Base-by-base conservation (phyloP, 2,113 vertebrate genomes). In the Bubo blakistoni region DNA sequence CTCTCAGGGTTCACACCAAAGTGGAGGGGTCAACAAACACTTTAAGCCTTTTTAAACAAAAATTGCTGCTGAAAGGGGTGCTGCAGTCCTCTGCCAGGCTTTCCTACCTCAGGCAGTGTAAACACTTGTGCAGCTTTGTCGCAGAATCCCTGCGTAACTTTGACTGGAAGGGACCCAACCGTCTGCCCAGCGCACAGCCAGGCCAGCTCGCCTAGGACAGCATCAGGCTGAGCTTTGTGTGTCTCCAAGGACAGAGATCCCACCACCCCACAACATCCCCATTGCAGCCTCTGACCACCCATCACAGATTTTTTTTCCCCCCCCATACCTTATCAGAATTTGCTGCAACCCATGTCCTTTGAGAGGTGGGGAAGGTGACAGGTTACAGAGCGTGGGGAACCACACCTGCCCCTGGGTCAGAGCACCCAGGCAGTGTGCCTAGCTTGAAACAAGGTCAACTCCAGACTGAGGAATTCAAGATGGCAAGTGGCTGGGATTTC, bases 381-480 rank as follows among this genome's bases (percentile, higher is more conserved):
- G 38, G 18, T 16, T 34, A 6, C 18, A 69, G 58, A 58, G 69
- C 51, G 32, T 0, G 0, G 51, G 62, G 34, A 61, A 27, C 26
- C 16, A 8, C 27, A 5, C 11, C 61, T 11, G 32, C 10, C 6
- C 30, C 25, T 5, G 9, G 11, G 16, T 24, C 54, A 40, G 30
- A 11, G 36, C 47, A 20, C 44, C 51, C n/a, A 16, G 16, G n/a
- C 59, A 4, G 11, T 0, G 1, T 52, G 44, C 47, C 9, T 15
- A 3, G 46, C 16, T 18, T 21, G 51, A 42, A 67, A 57, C 14
- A 0, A 0, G 1, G 11, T 14, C 46, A 77, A 0, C 26, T 42
- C 47, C 82, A 52, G 44, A 42, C 11, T 9, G 11, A 49, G n/a
- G 30, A 38, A 16, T 32, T 47, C 36, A 38, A 61, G 1, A 58